Base-by-base conservation (phyloP, 1,140 invertebrate species). In the Anthonomus grandis region DNA sequence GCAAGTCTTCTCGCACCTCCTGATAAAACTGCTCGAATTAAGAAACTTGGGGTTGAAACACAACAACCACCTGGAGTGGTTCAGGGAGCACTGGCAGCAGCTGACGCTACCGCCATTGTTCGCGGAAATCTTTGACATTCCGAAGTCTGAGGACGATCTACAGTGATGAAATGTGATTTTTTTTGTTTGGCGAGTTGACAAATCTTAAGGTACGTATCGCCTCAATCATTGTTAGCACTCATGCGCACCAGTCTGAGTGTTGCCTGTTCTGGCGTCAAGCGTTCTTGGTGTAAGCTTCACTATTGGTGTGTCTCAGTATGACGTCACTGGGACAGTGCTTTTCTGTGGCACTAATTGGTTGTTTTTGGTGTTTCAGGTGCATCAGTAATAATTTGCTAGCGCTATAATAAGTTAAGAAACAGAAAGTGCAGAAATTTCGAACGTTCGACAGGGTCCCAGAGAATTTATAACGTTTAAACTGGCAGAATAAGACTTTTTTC, bases 71-170 rank as follows among this genome's bases (percentile, higher is more conserved):
- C 79, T 97, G 59, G 84, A 90, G 66, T 97, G 93, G 92, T 95
- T 93, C 73, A 82, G 93, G 57, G 76, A 83, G 54, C 88, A 95
- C 75, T 96, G 93, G 93, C 82, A 82, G 51, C 86, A 87, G 64
- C 79, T 95, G 25, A 82, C 85, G 57, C 80, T 96, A 65, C 94
- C 94, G 24, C 92, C 93, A 1, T 82, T 98, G 27, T 97, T 95
- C 74, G 91, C 94, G 19, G 95, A 98, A 77, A 96, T 97, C 65
- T 97, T 96, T 75, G 95, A 98, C 81, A 96, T 98, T 79, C 93
- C 93, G 41, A 95, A 92, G 76, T 85, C 84, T 69, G 89, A 90
- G 68, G 88, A 91, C 67, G 85, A 87, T 73, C 73, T 84, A 52
- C 81, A 83, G 72, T 83, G 76, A 53, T 24, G 58, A 58, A 64